phyloP scores from a whole-genome alignment of 2,888 invertebrate genomes.

The Panorpa germanica region DNA sequence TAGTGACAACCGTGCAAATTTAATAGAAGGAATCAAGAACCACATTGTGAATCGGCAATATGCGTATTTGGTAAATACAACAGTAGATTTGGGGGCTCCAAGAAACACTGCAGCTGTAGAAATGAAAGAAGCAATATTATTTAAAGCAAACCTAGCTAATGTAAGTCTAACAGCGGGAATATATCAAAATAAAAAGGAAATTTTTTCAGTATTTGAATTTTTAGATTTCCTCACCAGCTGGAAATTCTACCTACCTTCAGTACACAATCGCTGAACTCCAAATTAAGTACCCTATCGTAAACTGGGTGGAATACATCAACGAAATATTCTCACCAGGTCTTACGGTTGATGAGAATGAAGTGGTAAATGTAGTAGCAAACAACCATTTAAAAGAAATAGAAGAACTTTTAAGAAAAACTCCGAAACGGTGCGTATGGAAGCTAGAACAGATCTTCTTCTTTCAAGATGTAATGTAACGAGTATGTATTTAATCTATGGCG shows the following conservation, averaged over 20 bases:
- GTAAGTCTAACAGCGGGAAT: too few species aligned
- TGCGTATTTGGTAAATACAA: conserved; percentile 74
- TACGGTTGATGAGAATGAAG: conserved; percentile 37
- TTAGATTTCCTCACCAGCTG: conserved; percentile 69
- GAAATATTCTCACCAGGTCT: conserved; percentile 43
- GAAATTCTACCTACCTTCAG: conserved; percentile 72
- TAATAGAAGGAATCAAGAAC: conserved; percentile 64
- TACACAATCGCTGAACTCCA: conserved; percentile 68
- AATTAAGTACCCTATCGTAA: conserved; percentile 43
- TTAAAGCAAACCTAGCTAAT: conserved; percentile 81
- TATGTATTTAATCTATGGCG: not conserved
- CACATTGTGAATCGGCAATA: conserved; percentile 75
- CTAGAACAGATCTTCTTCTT: not conserved
- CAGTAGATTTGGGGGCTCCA: conserved; percentile 69
- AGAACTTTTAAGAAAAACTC: conserved; percentile 16
- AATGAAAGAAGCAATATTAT: conserved; percentile 59
- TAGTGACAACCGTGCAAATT: conserved; percentile 71
- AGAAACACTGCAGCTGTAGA: conserved; percentile 44
- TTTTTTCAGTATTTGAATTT: conserved; percentile 10
- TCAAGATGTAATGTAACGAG: too few species aligned
- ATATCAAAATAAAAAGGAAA: too few species aligned
- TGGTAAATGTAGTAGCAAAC: conserved; percentile 61
- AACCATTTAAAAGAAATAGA: conserved; percentile 48
- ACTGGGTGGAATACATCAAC: conserved; percentile 66
- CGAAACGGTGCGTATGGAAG: conserved; percentile 15